A percentile compares a stretch with the other conserved stretches of the same genome.
phyloP scores from a whole-genome alignment of 1,140 invertebrate genomes.

The Drosophila elegans region DNA sequence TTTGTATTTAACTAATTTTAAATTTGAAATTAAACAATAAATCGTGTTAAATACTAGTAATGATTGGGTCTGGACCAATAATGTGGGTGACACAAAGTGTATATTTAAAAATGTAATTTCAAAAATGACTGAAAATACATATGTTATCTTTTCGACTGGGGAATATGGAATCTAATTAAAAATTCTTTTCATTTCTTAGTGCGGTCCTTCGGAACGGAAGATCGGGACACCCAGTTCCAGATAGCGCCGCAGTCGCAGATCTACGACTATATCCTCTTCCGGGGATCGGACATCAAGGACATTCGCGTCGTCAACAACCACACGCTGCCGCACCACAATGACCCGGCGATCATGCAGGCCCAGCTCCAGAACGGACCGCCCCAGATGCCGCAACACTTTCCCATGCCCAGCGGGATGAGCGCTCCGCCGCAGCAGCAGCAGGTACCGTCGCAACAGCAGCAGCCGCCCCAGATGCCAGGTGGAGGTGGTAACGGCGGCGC shows the following conservation, averaged over 20 bases:
- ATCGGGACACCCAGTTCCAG: conserved; percentile 96
- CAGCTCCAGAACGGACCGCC: conserved; percentile 88
- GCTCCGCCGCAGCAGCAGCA: conserved; percentile 66
- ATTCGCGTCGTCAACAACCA: conserved; percentile 95
- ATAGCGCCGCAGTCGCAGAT: conserved; percentile 98
- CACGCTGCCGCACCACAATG: conserved; percentile 91
- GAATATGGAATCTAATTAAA: no score
- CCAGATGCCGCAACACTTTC: conserved; percentile 82
- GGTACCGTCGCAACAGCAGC: conserved; percentile 49
- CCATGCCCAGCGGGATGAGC: conserved; percentile 71
- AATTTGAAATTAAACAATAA: no score
- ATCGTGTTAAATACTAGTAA: no score
- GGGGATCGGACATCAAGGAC: conserved; percentile 99
- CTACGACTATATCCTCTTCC: conserved; percentile 99
- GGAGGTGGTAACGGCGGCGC: conserved; percentile 38
- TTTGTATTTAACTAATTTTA: no score
- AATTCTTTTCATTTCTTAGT: conserved; percentile 87
- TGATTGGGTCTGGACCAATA: no score
- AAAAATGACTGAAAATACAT: no score
- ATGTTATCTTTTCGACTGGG: no score
- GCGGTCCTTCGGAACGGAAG: conserved; percentile 99
- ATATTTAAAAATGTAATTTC: no score
- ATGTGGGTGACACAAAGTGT: no score
- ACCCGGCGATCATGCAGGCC: conserved; percentile 97
- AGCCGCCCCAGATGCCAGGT: conserved; percentile 57